These are phyloP conservation scores for Drosophila sucinea DNA, from an alignment of 1,140 invertebrate species.

Conservation along the genomic window DNA sequence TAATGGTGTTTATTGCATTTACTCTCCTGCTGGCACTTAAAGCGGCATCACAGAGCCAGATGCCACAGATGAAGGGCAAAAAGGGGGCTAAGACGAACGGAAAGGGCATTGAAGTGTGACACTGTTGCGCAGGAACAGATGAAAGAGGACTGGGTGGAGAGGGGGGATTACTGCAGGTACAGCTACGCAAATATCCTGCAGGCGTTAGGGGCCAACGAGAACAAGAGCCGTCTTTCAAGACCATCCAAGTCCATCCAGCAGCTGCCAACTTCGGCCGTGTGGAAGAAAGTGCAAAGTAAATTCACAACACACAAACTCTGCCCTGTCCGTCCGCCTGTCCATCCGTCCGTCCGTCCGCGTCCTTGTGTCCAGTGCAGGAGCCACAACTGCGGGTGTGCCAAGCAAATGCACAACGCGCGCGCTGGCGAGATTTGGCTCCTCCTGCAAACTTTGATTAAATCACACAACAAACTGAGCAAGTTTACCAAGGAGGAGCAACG, in stretches of 20 bases:
- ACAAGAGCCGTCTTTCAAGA: slow-evolving; percentile 25
- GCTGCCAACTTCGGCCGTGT: slow-evolving; percentile 41
- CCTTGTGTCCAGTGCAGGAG: not conserved
- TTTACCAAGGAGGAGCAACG: not conserved
- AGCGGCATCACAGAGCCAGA: slow-evolving; percentile 53
- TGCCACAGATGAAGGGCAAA: not conserved
- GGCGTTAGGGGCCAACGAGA: slow-evolving; percentile 41
- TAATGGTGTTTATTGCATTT: slow-evolving; percentile 81
- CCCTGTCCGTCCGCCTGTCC: not conserved
- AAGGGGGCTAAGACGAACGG: not conserved
- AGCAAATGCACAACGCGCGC: slow-evolving; percentile 47
- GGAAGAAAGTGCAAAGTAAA: slow-evolving; percentile 78
- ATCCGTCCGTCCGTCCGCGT: no score
- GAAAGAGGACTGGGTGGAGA: not conserved
- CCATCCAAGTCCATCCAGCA: slow-evolving; percentile 32
- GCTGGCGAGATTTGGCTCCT: slow-evolving; percentile 60
- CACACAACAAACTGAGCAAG: slow-evolving; percentile 56
- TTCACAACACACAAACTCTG: slow-evolving; percentile 70
- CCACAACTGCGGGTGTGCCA: slow-evolving; percentile 15
- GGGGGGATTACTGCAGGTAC: slow-evolving; percentile 45
- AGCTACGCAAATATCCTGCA: slow-evolving; percentile 69
- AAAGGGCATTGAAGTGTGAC: slow-evolving; percentile 38
- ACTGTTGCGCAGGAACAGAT: slow-evolving; percentile 16
- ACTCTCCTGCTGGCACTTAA: slow-evolving; percentile 69
- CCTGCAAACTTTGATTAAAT: slow-evolving; percentile 77